These are phyloP conservation scores for Formica exsecta DNA, from an alignment of 1,140 invertebrate genomes.

Conservation along the genomic window DNA sequence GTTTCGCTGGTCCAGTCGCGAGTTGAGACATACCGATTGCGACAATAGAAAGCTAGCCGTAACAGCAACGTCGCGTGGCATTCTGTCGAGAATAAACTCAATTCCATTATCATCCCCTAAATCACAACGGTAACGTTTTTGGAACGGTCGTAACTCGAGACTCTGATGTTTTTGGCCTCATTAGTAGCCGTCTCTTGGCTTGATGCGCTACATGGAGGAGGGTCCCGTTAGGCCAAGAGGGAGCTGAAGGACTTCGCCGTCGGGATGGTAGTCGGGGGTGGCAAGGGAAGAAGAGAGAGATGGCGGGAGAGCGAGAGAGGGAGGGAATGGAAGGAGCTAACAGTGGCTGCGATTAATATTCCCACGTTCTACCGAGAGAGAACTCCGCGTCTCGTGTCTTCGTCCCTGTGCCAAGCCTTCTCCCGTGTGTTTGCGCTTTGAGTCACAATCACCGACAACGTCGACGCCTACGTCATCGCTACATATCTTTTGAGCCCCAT, in stretches of 20 bases:
- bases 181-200: conserved; percentile 83
- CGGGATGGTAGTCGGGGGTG: conserved; percentile 52
- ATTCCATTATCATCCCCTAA: conserved; percentile 84
- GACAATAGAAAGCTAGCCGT: conserved; percentile 30
- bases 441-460: conserved; percentile 66
- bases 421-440: conserved; percentile 71
- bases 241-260: conserved; percentile 53
- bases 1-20: conserved; percentile 9
- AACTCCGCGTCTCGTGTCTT: conserved; percentile 62
- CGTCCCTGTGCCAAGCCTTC: conserved; percentile 61
- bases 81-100: conserved; percentile 72
- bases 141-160: conserved; percentile 81
- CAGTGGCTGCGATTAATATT: conserved; percentile 85
- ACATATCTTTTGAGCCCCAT: conserved; percentile 70
- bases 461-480: conserved; percentile 64
- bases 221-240: conserved; percentile 69
- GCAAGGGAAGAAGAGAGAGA: conserved; percentile 18
- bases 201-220: conserved; percentile 76
- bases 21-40: conserved; percentile 38
- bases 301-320: conserved; percentile 51
- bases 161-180: conserved; percentile 85
- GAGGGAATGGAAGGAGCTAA: conserved; percentile 75
- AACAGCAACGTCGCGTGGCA: conserved; percentile 25
- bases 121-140: conserved; percentile 84
- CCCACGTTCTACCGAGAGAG: conserved; percentile 76